Conservation (phyloP, 1,140 invertebrate genomes). For the Diachasma alloeum region DNA sequence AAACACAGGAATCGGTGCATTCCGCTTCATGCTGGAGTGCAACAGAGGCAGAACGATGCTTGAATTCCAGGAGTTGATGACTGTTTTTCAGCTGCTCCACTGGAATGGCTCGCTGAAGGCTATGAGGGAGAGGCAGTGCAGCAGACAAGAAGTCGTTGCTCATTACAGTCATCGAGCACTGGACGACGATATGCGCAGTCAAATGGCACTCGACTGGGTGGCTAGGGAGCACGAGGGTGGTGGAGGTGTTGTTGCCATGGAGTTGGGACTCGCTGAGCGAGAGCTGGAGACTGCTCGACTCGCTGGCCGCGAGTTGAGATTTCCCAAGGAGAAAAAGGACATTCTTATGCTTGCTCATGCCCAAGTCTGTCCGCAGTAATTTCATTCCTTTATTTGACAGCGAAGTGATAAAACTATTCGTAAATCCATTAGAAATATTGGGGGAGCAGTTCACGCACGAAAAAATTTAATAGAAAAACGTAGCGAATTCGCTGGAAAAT, state of each 20-base stretch:
- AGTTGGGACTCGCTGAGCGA: constrained; percentile 83
- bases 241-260: constrained; percentile 79
- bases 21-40: constrained; percentile 93
- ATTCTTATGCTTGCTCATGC: constrained; percentile 89
- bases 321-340: constrained; percentile 95
- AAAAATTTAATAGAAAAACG: too few relatives aligned
- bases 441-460: too few relatives aligned
- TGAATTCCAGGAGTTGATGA: constrained; percentile 97
- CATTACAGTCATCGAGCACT: constrained; percentile 90
- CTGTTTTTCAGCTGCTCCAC: constrained; percentile 93
- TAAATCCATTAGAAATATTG: too few relatives aligned
- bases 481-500: too few relatives aligned
- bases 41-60: constrained; percentile 94
- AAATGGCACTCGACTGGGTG: constrained; percentile 97
- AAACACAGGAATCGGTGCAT: constrained; percentile 89
- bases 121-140: constrained; percentile 92
- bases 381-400: background rate
- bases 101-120: constrained; percentile 95
- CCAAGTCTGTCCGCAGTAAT: constrained; percentile 69
- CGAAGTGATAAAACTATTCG: background rate
- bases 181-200: constrained; percentile 94
- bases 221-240: constrained; percentile 83
- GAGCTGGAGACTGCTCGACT: constrained; percentile 90
- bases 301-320: constrained; percentile 88
- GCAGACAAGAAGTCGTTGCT: constrained; percentile 93